Conservation (phyloP, 2,797 vertebrate species). For the Xiphorhynchus erythropygius region DNA sequence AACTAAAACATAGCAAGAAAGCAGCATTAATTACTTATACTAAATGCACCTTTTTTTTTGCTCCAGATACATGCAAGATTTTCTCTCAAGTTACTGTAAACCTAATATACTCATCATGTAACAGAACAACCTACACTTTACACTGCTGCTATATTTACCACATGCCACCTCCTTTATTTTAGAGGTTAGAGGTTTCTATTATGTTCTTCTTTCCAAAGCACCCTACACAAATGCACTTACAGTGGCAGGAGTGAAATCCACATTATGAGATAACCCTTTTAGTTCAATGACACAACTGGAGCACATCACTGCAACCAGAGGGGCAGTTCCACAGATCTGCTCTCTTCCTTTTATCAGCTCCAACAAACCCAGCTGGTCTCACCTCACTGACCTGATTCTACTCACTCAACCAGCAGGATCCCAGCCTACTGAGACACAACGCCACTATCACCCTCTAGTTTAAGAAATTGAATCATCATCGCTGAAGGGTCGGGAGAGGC, state of each 20-base stretch:
- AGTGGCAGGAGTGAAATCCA: not conserved
- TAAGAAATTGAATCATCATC: not conserved
- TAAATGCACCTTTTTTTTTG: not conserved
- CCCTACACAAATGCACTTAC: not conserved
- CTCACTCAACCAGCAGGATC: not conserved
- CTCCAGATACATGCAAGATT: not conserved
- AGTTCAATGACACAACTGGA: not conserved
- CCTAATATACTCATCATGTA: not conserved
- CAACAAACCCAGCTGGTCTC: not conserved
- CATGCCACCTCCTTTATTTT: not conserved
- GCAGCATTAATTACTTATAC: not conserved
- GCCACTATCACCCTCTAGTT: not conserved
- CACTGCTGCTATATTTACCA: not conserved
- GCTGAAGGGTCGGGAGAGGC: not conserved
- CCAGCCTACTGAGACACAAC: not conserved
- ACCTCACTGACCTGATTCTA: not conserved
- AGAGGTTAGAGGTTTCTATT: not conserved
- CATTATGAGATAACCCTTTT: not conserved
- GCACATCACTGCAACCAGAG: rapidly evolving
- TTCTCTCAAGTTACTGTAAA: not conserved
- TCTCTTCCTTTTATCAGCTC: not conserved
- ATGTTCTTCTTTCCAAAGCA: not conserved
- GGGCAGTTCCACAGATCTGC: not conserved
- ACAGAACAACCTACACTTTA: not conserved
- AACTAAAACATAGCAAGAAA: not conserved